Evolutionary conservation across 2,113 vertebrate species (phyloP).

Genomic region (Coptodon bakossiorum): DNA sequence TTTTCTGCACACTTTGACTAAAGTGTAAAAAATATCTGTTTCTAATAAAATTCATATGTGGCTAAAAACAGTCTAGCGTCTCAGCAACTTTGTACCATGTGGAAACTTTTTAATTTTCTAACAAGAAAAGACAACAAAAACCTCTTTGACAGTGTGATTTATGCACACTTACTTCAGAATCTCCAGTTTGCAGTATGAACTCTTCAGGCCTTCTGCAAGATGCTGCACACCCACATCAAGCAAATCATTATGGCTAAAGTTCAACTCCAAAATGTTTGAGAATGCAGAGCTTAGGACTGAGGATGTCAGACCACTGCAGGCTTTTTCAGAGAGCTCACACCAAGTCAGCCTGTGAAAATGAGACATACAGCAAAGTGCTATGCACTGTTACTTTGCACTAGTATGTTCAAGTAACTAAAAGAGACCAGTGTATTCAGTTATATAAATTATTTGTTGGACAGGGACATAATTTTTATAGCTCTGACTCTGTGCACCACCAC

Average conservation of each 20-base stretch:
- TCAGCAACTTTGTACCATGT: not conserved
- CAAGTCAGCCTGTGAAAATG: conserved; percentile 40
- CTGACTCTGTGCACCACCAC: accelerated
- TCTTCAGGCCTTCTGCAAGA: conserved; percentile 1
- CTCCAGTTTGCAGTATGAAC: conserved; percentile 2
- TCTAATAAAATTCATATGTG: not conserved
- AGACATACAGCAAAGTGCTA: not conserved
- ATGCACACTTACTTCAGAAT: conserved; percentile 3
- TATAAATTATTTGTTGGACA: accelerated
- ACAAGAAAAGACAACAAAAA: not conserved
- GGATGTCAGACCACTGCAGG: conserved; percentile 28
- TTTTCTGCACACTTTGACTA: not conserved
- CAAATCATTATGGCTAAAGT: conserved; percentile 49
- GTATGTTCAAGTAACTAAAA: not conserved
- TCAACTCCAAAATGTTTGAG: conserved; percentile 22
- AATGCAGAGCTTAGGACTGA: conserved; percentile 28
- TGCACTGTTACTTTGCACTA: accelerated
- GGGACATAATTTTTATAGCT: accelerated
- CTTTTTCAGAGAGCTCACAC: conserved; percentile 27
- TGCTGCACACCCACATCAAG: conserved; percentile 17
- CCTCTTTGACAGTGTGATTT: accelerated
- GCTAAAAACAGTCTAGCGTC: not conserved
- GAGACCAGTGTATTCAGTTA: not conserved
- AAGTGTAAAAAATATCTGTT: not conserved
- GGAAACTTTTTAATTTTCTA: not conserved